Evolutionary conservation across 2,888 invertebrate species (phyloP).

Genomic region (Ernsta delagoae): DNA sequence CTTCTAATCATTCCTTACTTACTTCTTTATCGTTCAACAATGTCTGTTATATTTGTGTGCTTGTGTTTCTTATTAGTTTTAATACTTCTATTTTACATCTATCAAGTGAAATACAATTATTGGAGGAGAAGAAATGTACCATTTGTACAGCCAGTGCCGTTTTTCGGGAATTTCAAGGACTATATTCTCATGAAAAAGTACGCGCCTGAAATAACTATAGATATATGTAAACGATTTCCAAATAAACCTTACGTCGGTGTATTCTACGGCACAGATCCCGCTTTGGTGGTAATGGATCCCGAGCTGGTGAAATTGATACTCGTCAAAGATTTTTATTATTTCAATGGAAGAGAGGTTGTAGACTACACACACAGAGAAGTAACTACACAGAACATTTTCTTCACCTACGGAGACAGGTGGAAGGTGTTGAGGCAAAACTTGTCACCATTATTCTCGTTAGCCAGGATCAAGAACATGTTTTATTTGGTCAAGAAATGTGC

Average conservation of each 20-base stretch:
- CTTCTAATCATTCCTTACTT: too few relatives aligned
- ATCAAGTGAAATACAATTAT: slow-evolving; percentile 7
- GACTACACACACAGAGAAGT: slow-evolving; percentile 55
- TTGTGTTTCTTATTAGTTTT: slow-evolving; percentile 4
- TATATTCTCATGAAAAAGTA: slow-evolving; percentile 55
- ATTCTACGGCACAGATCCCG: slow-evolving; percentile 64
- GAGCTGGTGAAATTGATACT: slow-evolving; percentile 59
- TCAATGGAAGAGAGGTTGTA: slow-evolving; percentile 60
- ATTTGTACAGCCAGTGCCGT: slow-evolving; percentile 47
- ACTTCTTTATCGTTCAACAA: too few relatives aligned
- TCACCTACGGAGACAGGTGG: slow-evolving; percentile 62
- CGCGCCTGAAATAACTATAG: slow-evolving; percentile 46
- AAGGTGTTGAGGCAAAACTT: slow-evolving; percentile 64
- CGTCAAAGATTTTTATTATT: slow-evolving; percentile 66
- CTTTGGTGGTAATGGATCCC: slow-evolving; percentile 62
- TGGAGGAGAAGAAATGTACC: slow-evolving; percentile 14
- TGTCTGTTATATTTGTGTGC: not conserved
- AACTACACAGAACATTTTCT: slow-evolving; percentile 56
- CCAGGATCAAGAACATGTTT: slow-evolving; percentile 72
- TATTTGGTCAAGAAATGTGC: slow-evolving; percentile 58
- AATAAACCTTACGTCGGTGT: slow-evolving; percentile 60
- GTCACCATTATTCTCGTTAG: slow-evolving; percentile 63
- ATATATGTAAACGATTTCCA: slow-evolving; percentile 57
- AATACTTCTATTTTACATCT: not conserved
- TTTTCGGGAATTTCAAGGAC: slow-evolving; percentile 63